Percentiles rank a stretch among this genome's conserved stretches.
Evolutionary conservation across 2,113 vertebrate species (phyloP).

Genomic region (Chascanopsetta lugubris): DNA sequence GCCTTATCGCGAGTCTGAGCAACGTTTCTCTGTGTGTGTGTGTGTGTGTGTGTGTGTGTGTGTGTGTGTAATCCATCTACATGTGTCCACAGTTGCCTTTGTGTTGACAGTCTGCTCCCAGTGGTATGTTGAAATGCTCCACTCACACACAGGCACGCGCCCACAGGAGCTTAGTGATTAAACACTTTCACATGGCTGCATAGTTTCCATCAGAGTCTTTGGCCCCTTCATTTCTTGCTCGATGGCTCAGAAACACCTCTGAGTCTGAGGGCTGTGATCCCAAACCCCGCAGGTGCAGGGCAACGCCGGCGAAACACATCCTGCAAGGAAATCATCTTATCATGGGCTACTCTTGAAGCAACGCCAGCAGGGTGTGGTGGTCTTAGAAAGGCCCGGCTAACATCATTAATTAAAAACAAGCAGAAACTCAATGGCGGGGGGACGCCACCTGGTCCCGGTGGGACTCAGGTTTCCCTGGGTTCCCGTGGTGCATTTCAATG

Average conservation of each 20-base stretch:
- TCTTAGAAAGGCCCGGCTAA: constrained; percentile 7
- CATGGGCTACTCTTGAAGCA: background rate
- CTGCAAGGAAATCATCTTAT: background rate
- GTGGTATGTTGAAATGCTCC: constrained; percentile 41
- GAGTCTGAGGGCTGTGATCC: constrained; percentile 9
- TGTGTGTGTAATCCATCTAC: constrained; percentile 5
- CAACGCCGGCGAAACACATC: constrained; percentile 10
- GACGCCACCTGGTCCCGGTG: constrained; percentile 33
- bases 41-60: background rate
- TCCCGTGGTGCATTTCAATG: constrained; percentile 21
- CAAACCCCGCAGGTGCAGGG: background rate
- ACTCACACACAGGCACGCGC: constrained; percentile 37
- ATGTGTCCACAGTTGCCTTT: constrained; percentile 31
- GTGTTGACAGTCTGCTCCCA: constrained; percentile 53
- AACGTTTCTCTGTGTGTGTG: background rate
- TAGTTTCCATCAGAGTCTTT: constrained; percentile 46
- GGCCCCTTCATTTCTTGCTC: constrained; percentile 32
- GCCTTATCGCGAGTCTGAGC: background rate
- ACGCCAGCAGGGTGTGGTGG: background rate
- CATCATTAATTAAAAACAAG: constrained; percentile 42
- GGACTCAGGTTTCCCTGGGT: constrained; percentile 9
- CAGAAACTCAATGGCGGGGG: constrained; percentile 6
- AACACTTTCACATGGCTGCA: constrained; percentile 75
- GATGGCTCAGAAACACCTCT: constrained; percentile 18
- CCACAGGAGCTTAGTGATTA: constrained; percentile 63